These are phyloP conservation scores for Serilophus lunatus DNA, from an alignment of 2,113 vertebrate genomes.

Conservation along the genomic window DNA sequence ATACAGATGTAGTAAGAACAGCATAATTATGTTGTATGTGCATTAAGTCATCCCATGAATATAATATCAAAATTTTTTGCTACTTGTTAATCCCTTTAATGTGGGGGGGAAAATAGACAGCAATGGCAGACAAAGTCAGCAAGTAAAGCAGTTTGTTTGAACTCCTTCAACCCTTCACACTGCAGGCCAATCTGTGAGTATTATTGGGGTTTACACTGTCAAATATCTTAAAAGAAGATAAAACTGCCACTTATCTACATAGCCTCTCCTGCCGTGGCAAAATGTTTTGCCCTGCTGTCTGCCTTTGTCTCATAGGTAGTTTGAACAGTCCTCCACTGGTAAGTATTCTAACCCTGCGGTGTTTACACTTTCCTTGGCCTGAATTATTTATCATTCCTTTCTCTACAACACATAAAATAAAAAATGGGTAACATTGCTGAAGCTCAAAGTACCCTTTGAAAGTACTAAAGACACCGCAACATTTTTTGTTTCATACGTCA, in stretches of 20 bases:
- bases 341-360: slow-evolving; percentile 1
- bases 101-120: background rate
- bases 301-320: slow-evolving; percentile 13
- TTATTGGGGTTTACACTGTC: background rate
- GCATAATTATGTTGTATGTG: background rate
- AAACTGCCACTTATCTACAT: background rate
- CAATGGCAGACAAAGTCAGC: background rate
- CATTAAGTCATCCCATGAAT: background rate
- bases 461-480: background rate
- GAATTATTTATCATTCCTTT: slow-evolving; percentile 29
- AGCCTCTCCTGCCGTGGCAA: background rate
- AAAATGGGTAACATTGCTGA: background rate
- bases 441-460: background rate
- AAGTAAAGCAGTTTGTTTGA: background rate
- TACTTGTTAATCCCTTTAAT: background rate
- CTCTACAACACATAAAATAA: background rate
- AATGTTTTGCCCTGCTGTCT: background rate
- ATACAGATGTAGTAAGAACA: background rate
- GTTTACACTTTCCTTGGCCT: background rate
- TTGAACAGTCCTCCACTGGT: background rate
- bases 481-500: background rate
- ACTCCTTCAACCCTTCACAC: background rate
- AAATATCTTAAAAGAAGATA: background rate
- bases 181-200: background rate
- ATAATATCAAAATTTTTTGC: background rate